Evolutionary conservation across 2,113 vertebrate species (phyloP).

Genomic region (Corythoichthys intestinalis): DNA sequence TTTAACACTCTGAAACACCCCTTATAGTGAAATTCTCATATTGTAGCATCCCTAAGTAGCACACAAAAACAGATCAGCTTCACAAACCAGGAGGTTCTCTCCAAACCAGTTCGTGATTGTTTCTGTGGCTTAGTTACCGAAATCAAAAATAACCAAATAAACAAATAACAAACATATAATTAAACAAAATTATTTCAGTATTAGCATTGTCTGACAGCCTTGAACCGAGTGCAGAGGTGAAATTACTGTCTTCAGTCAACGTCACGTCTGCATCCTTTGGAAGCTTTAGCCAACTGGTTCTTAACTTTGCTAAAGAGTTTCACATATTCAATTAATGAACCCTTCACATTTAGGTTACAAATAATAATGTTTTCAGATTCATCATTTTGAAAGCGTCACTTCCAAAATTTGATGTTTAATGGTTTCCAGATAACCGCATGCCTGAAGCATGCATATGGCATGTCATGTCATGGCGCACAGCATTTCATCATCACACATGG

Average conservation of each 20-base stretch:
- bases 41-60: constrained; percentile 3
- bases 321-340: no score
- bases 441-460: no score
- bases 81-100: not conserved
- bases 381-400: no score
- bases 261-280: not conserved
- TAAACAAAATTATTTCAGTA: not conserved
- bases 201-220: not conserved
- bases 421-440: no score
- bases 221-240: not conserved
- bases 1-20: no score
- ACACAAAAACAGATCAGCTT: not conserved
- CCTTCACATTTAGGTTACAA: no score
- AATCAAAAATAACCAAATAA: not conserved
- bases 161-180: not conserved
- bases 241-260: not conserved
- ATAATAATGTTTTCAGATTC: no score
- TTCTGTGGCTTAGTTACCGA: not conserved
- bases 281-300: not conserved
- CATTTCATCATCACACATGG: no score
- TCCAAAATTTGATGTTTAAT: no score
- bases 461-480: no score
- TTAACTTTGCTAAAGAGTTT: no score
- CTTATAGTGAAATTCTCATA: not conserved
- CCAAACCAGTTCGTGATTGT: not conserved